Base-by-base conservation (phyloP, 1,140 invertebrate species). In the Trichonephila inaurata region DNA sequence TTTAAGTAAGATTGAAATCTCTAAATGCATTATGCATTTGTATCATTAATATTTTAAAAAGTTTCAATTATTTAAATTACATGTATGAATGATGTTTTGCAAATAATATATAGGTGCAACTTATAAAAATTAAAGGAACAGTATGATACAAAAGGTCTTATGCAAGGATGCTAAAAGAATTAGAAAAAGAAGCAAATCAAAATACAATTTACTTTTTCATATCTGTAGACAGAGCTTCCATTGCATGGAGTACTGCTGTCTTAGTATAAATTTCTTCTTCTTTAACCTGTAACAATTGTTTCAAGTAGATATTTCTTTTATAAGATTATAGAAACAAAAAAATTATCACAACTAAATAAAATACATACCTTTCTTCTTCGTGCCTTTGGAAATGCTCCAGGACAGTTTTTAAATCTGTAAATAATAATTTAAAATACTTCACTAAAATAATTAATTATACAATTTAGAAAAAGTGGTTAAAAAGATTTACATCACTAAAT, bases 241-340 rank as follows among this genome's bases (percentile, higher is more conserved):
- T 28, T 69, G 95, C 95, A 93, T 95, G 95, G 14, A 89, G 64
- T 3, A 96, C 95, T 95, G 95, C 95, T 21, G 95, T 91, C 92
- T 95, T 95, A 24, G 95, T 95, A 83, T 95, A 95, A 19, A 95
- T 95, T 10, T 87, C 33, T 95, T 95, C 94, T 87, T 94, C 18
- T 90, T 14, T 93, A 86, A 60, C 93, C 95, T 95, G 94, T 69
- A 24, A 94, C 18, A 86, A 77, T 24, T 51, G 40, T 24, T 69
- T 24, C n/a, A 69, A 28, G 10, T 24, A 69, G 12, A 69, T n/a
- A 8, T 24, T 69, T 14, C 10, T 24, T 24, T 69, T 18, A 28
- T 40, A 8, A 69, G 10, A 10, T 51, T 10, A 51, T 51, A 1
- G 3, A 3, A 12, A 61, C 18, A 61, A 60, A 91, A 89, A 28